These are phyloP conservation scores for Acanthurus tractus DNA, from an alignment of 2,797 vertebrate species.

Conservation along the genomic window DNA sequence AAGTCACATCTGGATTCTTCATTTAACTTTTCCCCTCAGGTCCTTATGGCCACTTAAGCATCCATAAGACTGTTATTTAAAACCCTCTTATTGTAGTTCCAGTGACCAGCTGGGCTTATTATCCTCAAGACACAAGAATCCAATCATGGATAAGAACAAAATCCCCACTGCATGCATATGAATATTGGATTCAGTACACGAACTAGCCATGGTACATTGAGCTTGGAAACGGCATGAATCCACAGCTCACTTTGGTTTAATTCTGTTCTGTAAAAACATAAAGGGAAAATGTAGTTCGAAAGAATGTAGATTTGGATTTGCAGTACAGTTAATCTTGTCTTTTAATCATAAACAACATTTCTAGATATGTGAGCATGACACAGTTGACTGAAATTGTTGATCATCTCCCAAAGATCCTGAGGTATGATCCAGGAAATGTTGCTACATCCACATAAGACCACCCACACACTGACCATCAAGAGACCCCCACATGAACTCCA, in stretches of 20 bases:
- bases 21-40: slow-evolving; percentile 42
- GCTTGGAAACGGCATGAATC: background rate
- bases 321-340: slow-evolving; percentile 6
- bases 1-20: slow-evolving; percentile 59
- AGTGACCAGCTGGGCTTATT: slow-evolving; percentile 40
- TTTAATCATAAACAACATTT: slow-evolving; percentile 38
- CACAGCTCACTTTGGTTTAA: background rate
- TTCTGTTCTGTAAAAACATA: background rate
- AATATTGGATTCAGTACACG: slow-evolving; percentile 11
- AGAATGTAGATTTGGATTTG: background rate
- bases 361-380: slow-evolving; percentile 21
- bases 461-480: background rate
- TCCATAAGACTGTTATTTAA: slow-evolving; percentile 25
- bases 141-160: slow-evolving; percentile 25
- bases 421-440: slow-evolving; percentile 25
- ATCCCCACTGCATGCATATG: background rate
- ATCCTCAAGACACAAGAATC: slow-evolving; percentile 14
- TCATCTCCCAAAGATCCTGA: slow-evolving; percentile 40
- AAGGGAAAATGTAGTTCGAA: slow-evolving; percentile 15
- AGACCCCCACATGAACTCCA: background rate
- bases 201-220: background rate
- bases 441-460: slow-evolving; percentile 18
- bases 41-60: slow-evolving; percentile 11
- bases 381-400: slow-evolving; percentile 32
- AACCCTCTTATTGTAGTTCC: slow-evolving; percentile 29